Evolutionary conservation across 2,888 invertebrate species (phyloP), one percentile per base, ranked within the genome.

Genomic region (Cataglyphis albicans): DNA sequence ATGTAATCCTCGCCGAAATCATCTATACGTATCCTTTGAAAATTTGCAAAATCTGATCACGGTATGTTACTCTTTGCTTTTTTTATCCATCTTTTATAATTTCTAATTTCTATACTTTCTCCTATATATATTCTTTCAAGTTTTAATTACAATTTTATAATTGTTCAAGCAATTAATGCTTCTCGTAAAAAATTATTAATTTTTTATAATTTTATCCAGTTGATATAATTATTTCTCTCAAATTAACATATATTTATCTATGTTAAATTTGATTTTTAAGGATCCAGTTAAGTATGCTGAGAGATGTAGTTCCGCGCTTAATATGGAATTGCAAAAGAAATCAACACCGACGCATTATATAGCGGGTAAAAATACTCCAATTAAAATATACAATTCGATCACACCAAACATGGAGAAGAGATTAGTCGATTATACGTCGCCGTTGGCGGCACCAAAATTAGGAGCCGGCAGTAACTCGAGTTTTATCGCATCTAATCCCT

Each of bases 1-100:
- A 0, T 95, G 95, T 91, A 96, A 96, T 87, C 96, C 97, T 0
- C 96, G 96, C 90, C 95, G 95, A 86, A 92, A 92, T 72, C 94
- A 95, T 87, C 94, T 96, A 0, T 95, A 95, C 76, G 94, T 95
- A 67, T 94, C 95, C 18, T 89, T 96, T 9, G 94, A 95, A 0
- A 92, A 93, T 38, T 94, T 97, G 0, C 94, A 94, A 81, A 93
- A 93, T 7, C 85, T 86, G 38, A 87, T 94, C 41, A 91, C 88
- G 90, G 94, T 94, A 91, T 21, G 83, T 68, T 59, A 67, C 12
- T 41, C 3, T 74, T 52, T 32, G 7, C 44, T 63, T 21, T 5
- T n/a, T 44, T 32, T 7, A 29, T 1, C 0, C 18, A 18, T 41
- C 44, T 67, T 29, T 21, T 41, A n/a, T 21, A 35, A 78, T 59